These are phyloP conservation scores for Dasypogon diadema DNA, from an alignment of 2,888 invertebrate species.

Conservation along the genomic window DNA sequence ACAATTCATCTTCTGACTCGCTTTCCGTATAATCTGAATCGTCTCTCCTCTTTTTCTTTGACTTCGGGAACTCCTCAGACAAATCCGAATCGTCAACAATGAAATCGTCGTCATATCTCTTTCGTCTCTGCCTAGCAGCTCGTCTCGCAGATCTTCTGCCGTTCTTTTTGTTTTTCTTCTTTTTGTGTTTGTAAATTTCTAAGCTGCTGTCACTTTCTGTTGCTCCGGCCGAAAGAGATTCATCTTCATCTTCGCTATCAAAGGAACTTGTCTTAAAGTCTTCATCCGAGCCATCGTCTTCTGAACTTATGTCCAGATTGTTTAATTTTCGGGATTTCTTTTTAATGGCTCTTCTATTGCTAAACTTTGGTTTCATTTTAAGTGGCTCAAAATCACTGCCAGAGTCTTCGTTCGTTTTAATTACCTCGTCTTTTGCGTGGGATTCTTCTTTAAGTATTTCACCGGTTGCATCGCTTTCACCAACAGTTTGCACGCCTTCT, in stretches of 20 bases:
- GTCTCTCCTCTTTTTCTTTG: slow-evolving; percentile 70
- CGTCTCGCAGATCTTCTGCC: slow-evolving; percentile 69
- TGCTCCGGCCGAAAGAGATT: slow-evolving; percentile 71
- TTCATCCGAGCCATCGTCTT: slow-evolving; percentile 88
- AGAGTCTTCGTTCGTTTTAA: slow-evolving; percentile 59
- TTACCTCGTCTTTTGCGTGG: slow-evolving; percentile 59
- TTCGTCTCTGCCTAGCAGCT: slow-evolving; percentile 67
- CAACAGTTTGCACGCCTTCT: not conserved
- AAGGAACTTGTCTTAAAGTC: slow-evolving; percentile 85
- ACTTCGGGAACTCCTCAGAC: slow-evolving; percentile 69
- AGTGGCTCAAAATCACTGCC: slow-evolving; percentile 66
- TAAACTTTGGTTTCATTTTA: slow-evolving; percentile 60
- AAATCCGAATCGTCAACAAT: slow-evolving; percentile 72
- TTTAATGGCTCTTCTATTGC: slow-evolving; percentile 61
- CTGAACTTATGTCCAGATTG: slow-evolving; percentile 83
- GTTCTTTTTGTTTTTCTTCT: slow-evolving; percentile 69
- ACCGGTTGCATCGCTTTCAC: not conserved
- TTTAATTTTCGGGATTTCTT: slow-evolving; percentile 83
- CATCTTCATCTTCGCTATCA: slow-evolving; percentile 70
- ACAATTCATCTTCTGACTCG: slow-evolving; percentile 71
- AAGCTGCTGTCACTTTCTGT: slow-evolving; percentile 72
- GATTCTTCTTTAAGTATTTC: slow-evolving; percentile 14
- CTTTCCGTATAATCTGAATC: slow-evolving; percentile 73
- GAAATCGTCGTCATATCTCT: slow-evolving; percentile 63
- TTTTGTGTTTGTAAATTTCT: slow-evolving; percentile 69